Evolutionary conservation across 2,113 vertebrate genomes (phyloP), one percentile per base, ranked within the genome.

Genomic region (Cottus gobio): DNA sequence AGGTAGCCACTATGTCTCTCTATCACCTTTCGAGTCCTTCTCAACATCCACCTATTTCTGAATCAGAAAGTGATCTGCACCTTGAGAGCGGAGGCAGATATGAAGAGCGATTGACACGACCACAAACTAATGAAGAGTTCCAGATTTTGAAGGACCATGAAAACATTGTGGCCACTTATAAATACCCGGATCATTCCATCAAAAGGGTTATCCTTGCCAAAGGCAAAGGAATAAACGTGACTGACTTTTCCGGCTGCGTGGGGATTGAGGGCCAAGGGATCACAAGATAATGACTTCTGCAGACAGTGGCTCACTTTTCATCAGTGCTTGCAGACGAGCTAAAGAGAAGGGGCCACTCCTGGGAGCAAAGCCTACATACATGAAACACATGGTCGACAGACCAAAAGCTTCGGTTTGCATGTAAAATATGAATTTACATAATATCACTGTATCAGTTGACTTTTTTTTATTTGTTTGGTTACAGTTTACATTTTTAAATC

Each of bases 271-370:
- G 71, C 0, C 5, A 69, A 63, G 64, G 80, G 68, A 89, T 75
- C 84, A 62, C 36, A 42, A 64, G 71, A 64, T 92, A 93, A 94
- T 90, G 89, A 87, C 71, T 91, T 91, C 74, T 89, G 87, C 93
- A 93, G 94, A 86, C 84, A 56, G 77, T 12, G 7, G 80, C 79
- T 77, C 50, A 31, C 54, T 90, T 91, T 87, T 85, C 57, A 71
- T 86, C 71, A 69, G 62, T 37, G 58, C 76, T 84, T 65, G 71
- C 52, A 85, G 76, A 84, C 68, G 46, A 77, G 77, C 64, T 44
- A 10, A 58, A 56, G 57, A 82, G 63, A 71, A 85, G 76, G 64
- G 20, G 67, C 66, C 50, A 61, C 58, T 72, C 70, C 58, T 83
- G 54, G 61, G 79, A 68, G 78, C 46, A 16, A 77, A 75, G 71